Conservation (phyloP, 2,888 invertebrate genomes). For the Abrostola tripartita region DNA sequence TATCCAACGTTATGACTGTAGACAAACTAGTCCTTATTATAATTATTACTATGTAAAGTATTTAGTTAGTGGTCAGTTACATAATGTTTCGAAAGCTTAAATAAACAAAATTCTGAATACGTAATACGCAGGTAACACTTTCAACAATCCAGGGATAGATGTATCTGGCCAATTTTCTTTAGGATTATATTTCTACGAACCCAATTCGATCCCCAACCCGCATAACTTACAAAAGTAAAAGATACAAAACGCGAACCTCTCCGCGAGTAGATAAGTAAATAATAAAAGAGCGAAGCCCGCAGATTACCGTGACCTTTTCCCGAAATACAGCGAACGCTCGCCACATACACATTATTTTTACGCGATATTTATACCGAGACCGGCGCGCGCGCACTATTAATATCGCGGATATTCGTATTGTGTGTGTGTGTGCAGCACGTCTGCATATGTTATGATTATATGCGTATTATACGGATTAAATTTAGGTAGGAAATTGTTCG, state of each 20-base stretch:
- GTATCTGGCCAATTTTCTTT: too few species aligned
- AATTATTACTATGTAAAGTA: too few species aligned
- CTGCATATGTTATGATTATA: constrained; percentile 75
- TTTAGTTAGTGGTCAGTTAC: too few species aligned
- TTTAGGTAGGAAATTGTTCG: constrained; percentile 75
- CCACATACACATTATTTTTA: constrained; percentile 74
- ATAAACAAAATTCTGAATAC: too few species aligned
- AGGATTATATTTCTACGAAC: too few species aligned
- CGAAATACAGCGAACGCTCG: constrained; percentile 67
- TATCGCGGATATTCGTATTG: constrained; percentile 44
- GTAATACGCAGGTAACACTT: too few species aligned
- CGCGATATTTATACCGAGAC: constrained; percentile 71
- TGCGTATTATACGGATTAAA: constrained; percentile 70
- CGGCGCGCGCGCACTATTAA: constrained; percentile 67
- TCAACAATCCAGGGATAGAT: too few species aligned
- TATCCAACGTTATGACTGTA: too few species aligned
- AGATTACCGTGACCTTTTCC: constrained; percentile 82
- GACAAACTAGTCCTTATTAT: too few species aligned
- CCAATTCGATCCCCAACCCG: background rate
- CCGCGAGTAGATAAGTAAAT: constrained; percentile 18
- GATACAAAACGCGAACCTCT: background rate
- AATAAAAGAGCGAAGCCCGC: constrained; percentile 50
- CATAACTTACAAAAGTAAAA: background rate
- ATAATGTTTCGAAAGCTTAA: too few species aligned
- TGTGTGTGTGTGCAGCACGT: constrained; percentile 56